Percentiles rank a stretch among this genome's conserved stretches.
Conservation (phyloP, 2,113 vertebrate species). For the Pseudorasbora parva region DNA sequence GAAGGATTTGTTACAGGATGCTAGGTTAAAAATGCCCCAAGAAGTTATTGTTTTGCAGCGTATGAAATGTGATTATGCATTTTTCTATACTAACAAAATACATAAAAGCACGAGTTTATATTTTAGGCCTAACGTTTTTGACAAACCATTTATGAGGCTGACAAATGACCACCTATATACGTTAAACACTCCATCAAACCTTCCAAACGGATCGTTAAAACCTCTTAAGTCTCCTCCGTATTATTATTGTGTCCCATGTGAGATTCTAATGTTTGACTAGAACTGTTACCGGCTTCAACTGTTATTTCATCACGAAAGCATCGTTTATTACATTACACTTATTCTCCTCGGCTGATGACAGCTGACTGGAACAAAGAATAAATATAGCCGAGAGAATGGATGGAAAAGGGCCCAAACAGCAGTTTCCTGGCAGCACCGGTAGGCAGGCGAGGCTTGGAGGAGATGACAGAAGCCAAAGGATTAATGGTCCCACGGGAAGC, state of each 20-base stretch:
- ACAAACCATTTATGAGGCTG: neutral
- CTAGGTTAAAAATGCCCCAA: neutral
- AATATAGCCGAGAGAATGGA: slow-evolving; percentile 56
- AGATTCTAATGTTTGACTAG: slow-evolving; percentile 28
- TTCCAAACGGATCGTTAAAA: slow-evolving; percentile 23
- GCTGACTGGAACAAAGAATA: slow-evolving; percentile 68
- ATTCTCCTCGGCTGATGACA: slow-evolving; percentile 65
- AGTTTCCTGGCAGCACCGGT: slow-evolving; percentile 67
- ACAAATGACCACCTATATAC: slow-evolving; percentile 29
- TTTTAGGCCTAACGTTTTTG: neutral
- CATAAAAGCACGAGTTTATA: neutral
- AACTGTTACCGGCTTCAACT: slow-evolving; percentile 15
- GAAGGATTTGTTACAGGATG: no score
- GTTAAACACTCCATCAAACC: slow-evolving; percentile 27
- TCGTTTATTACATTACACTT: slow-evolving; percentile 57
- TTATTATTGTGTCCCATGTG: slow-evolving; percentile 18
- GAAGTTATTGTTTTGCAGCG: neutral
- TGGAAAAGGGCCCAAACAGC: slow-evolving; percentile 63
- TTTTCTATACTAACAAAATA: neutral
- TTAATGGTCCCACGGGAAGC: slow-evolving; percentile 78
- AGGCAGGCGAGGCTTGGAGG: slow-evolving; percentile 71
- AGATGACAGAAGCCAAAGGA: slow-evolving; percentile 76
- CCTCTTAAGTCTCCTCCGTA: slow-evolving; percentile 29
- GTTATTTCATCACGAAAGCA: slow-evolving; percentile 37
- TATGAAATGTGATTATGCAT: neutral